phyloP scores from a whole-genome alignment of 1,140 invertebrate species.

The Drosophila leontia region DNA sequence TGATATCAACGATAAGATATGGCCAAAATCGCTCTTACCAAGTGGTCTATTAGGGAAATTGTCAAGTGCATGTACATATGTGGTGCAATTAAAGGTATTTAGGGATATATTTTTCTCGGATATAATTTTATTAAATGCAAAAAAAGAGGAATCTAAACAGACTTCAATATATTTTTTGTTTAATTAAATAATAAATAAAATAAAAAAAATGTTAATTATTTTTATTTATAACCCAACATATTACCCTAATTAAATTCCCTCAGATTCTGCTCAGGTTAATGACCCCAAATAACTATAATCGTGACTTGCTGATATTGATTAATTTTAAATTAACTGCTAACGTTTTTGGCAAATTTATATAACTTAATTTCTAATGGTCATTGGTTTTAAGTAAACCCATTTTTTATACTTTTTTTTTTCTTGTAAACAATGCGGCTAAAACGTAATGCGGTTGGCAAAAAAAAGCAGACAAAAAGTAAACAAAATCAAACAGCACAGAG shows the following conservation, averaged over 20 bases:
- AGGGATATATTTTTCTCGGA: too few species aligned
- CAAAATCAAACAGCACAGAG: conserved; percentile 64
- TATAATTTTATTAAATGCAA: not conserved
- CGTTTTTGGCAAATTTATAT: not conserved
- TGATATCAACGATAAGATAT: conserved; percentile 71
- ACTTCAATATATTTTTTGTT: not conserved
- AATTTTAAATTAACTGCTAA: not conserved
- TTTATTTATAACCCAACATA: too few species aligned
- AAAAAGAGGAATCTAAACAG: not conserved
- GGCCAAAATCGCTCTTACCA: conserved; percentile 46
- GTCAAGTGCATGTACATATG: not conserved
- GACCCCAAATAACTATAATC: not conserved
- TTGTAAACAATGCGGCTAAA: conserved; percentile 32
- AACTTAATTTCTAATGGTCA: not conserved
- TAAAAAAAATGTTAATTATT: not conserved
- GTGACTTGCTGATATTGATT: conserved; percentile 8
- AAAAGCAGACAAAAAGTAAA: conserved; percentile 21
- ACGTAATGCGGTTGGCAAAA: conserved; percentile 29
- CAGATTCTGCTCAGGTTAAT: not conserved
- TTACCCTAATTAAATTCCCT: not conserved
- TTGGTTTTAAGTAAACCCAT: not conserved
- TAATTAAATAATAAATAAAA: not conserved
- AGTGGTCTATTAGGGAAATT: conserved; percentile 25
- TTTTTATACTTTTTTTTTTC: conserved; percentile 8
- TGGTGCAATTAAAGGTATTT: too few species aligned